These are phyloP conservation scores for Crossocerus cetratus DNA, from an alignment of 2,888 invertebrate genomes.

Conservation along the genomic window DNA sequence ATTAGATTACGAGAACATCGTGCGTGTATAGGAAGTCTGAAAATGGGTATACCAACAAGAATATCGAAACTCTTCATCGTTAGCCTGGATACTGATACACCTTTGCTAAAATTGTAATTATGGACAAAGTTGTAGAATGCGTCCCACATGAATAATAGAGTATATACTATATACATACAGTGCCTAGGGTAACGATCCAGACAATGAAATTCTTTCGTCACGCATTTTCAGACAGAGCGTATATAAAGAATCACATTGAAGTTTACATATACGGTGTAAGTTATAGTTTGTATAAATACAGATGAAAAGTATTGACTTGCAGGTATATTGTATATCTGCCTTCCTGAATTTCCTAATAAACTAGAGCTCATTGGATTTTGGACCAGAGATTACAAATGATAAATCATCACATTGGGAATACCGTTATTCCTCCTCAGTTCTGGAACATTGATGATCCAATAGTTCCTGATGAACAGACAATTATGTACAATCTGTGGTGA, in stretches of 20 bases:
- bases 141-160: not conserved
- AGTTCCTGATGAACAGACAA: not conserved
- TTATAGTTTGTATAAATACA: slow-evolving; percentile 58
- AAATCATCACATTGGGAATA: slow-evolving; percentile 16
- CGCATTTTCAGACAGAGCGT: slow-evolving; percentile 5
- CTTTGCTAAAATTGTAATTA: not conserved
- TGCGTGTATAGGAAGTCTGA: slow-evolving; percentile 24
- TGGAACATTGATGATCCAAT: not conserved
- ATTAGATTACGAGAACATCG: slow-evolving; percentile 50
- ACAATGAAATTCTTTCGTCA: slow-evolving; percentile 11
- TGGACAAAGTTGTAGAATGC: not conserved
- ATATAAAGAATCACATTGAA: slow-evolving; percentile 41
- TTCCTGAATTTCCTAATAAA: slow-evolving; percentile 38
- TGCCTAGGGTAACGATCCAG: slow-evolving; percentile 4
- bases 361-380: slow-evolving; percentile 44
- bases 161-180: slow-evolving; percentile 2
- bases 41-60: slow-evolving; percentile 24
- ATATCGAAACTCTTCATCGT: not conserved
- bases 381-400: slow-evolving; percentile 50
- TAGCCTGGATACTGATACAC: not conserved
- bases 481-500: not conserved
- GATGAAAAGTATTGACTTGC: slow-evolving; percentile 50
- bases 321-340: slow-evolving; percentile 58
- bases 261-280: slow-evolving; percentile 43
- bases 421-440: not conserved